Evolutionary conservation across 1,140 invertebrate species (phyloP).

Genomic region (Camponotus vicinus): DNA sequence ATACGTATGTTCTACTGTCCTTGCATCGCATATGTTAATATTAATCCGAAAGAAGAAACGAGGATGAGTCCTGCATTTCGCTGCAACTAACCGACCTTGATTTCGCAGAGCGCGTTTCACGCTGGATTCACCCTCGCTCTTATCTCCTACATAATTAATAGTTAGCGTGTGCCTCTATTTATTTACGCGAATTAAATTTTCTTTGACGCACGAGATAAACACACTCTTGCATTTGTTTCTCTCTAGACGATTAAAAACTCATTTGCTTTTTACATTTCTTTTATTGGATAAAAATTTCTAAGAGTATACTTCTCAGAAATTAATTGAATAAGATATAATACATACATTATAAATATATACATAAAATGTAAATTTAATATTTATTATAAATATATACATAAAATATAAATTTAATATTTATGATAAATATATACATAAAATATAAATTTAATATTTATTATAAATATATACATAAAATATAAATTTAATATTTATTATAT

Average conservation of each 20-base stretch:
- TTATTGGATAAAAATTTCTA: too few species aligned
- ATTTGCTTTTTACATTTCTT: background rate
- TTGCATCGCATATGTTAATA: slow-evolving; percentile 25
- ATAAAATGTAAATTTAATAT: background rate
- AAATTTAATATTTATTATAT: background rate
- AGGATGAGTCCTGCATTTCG: slow-evolving; percentile 26
- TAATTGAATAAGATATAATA: background rate
- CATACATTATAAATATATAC: background rate
- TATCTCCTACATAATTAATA: slow-evolving; percentile 56
- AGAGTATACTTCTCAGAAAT: too few species aligned
- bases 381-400: background rate
- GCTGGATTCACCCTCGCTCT: slow-evolving; percentile 44
- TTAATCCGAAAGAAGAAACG: slow-evolving; percentile 44
- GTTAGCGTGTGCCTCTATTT: slow-evolving; percentile 43
- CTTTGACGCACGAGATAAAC: background rate
- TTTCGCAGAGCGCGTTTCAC: slow-evolving; percentile 44
- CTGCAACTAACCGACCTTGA: slow-evolving; percentile 49
- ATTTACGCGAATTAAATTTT: slow-evolving; percentile 45
- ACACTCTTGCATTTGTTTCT: background rate
- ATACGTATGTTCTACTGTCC: background rate
- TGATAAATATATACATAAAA: too few species aligned
- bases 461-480: too few species aligned
- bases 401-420: too few species aligned
- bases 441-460: too few species aligned
- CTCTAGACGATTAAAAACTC: slow-evolving; percentile 23